A percentile compares a stretch with the other conserved stretches of the same genome.
Evolutionary conservation across 2,888 invertebrate genomes (phyloP).

Genomic region (Lottia gigantea): DNA sequence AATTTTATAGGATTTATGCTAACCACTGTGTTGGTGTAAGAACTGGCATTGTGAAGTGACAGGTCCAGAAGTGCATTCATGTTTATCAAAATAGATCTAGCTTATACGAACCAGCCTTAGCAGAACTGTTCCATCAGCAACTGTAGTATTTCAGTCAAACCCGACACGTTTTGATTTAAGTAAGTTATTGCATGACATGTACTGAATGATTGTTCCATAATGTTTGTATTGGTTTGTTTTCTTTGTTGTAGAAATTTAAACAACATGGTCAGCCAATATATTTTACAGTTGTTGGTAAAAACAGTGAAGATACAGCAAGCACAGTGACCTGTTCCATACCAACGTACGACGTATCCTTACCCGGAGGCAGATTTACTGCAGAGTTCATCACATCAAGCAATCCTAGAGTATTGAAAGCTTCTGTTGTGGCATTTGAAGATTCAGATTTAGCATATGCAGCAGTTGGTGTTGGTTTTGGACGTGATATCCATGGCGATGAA

Average conservation of each 20-base stretch:
- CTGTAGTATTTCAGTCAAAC: too few relatives aligned
- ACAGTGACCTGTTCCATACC: constrained; percentile 40
- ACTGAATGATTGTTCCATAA: too few relatives aligned
- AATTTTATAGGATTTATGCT: too few relatives aligned
- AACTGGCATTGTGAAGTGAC: too few relatives aligned
- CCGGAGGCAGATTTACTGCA: constrained; percentile 39
- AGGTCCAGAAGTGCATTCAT: too few relatives aligned
- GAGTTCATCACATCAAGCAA: constrained; percentile 45
- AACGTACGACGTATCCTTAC: constrained; percentile 47
- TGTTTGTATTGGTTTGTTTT: neutral
- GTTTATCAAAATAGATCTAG: too few relatives aligned
- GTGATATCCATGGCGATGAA: constrained; percentile 22
- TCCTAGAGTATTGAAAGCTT: constrained; percentile 35
- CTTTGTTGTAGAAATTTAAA: constrained; percentile 19
- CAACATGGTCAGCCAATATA: constrained; percentile 41
- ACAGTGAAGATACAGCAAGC: constrained; percentile 40
- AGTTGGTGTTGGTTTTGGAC: constrained; percentile 27
- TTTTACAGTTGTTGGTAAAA: constrained; percentile 44
- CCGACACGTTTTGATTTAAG: too few relatives aligned
- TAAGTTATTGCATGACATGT: too few relatives aligned
- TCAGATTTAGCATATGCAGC: constrained; percentile 23
- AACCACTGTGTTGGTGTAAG: too few relatives aligned
- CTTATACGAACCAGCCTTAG: too few relatives aligned
- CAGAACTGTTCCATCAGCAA: too few relatives aligned
- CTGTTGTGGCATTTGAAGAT: constrained; percentile 43